Evolutionary conservation across 2,888 invertebrate species (phyloP).

Genomic region (Tinea pellionella): DNA sequence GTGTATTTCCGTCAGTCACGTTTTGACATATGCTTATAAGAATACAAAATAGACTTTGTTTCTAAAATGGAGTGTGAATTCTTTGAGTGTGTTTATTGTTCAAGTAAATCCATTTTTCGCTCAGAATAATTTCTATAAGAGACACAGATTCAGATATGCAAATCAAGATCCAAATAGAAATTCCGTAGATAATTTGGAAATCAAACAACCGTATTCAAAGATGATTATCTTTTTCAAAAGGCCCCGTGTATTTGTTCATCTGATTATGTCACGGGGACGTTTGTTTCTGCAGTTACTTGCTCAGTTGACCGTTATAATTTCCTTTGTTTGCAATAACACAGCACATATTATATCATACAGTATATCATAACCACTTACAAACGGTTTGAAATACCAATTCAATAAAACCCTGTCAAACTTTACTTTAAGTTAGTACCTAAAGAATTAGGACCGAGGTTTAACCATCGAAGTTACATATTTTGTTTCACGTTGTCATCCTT

Average conservation of each 20-base stretch:
- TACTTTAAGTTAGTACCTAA: not conserved
- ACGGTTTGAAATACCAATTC: not conserved
- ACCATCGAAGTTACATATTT: not conserved
- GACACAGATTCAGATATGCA: not conserved
- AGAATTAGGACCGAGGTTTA: not conserved
- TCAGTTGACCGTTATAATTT: conserved; percentile 68
- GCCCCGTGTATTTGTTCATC: conserved; percentile 50
- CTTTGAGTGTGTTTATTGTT: too few species aligned
- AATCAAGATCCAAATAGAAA: not conserved
- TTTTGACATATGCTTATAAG: conserved; percentile 19
- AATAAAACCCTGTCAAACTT: not conserved
- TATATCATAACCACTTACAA: not conserved
- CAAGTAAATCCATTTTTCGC: too few species aligned
- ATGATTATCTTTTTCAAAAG: conserved; percentile 48
- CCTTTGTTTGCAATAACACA: conserved; percentile 17
- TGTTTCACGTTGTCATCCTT: not conserved
- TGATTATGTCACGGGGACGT: conserved; percentile 40
- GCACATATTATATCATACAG: not conserved
- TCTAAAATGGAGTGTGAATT: not conserved
- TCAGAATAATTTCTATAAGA: too few species aligned
- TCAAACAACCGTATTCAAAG: conserved; percentile 26
- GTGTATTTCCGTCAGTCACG: conserved; percentile 32
- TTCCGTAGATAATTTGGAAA: not conserved
- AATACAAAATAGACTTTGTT: not conserved
- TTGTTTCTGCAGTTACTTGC: conserved; percentile 36